Conservation (phyloP, 2,888 invertebrate genomes). For the Venusia cambrica region DNA sequence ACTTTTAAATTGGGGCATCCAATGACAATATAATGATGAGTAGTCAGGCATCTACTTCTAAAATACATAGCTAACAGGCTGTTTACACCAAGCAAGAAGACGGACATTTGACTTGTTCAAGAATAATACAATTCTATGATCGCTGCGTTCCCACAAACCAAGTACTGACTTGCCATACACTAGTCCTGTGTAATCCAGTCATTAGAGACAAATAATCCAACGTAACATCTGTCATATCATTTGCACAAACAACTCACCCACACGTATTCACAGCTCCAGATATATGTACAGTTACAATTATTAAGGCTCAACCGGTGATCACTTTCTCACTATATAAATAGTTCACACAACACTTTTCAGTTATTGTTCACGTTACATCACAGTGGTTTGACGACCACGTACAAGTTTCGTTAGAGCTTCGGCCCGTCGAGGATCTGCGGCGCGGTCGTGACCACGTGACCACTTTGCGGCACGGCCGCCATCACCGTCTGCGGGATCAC, state of each 20-base stretch:
- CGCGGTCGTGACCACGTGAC: conserved; percentile 25
- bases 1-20: conserved; percentile 52
- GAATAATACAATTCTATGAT: too few relatives aligned
- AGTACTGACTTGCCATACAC: too few relatives aligned
- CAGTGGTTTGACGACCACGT: conserved; percentile 55
- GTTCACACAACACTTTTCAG: conserved; percentile 20
- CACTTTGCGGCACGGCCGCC: conserved; percentile 25
- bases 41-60: conserved; percentile 33
- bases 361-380: conserved; percentile 28
- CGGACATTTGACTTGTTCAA: too few relatives aligned
- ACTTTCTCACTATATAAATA: conserved; percentile 32
- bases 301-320: conserved; percentile 68
- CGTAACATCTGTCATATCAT: conserved; percentile 65
- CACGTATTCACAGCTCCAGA: conserved; percentile 57
- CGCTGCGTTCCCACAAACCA: too few relatives aligned
- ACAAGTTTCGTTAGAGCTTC: conserved; percentile 67
- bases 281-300: conserved; percentile 72
- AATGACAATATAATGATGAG: conserved; percentile 29
- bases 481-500: conserved; percentile 85
- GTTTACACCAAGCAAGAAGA: too few relatives aligned
- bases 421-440: conserved; percentile 34
- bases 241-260: conserved; percentile 52
- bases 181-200: too few relatives aligned
- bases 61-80: too few relatives aligned
- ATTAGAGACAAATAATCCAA: too few relatives aligned